Base-by-base conservation (phyloP, 2,888 invertebrate species). In the Scaeva pyrastri region DNA sequence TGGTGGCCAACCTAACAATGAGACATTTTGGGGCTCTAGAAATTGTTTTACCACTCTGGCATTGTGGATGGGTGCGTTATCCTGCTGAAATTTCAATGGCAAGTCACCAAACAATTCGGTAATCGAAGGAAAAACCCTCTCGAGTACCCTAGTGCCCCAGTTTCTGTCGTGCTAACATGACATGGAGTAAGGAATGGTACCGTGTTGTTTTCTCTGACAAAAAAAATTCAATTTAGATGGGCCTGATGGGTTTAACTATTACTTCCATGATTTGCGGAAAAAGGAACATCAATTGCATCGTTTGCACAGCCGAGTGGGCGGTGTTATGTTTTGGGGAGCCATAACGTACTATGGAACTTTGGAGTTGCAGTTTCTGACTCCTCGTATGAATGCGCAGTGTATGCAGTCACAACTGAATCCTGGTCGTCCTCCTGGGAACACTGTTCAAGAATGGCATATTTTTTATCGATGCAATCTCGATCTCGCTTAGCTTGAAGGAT, bases 51-150 rank as follows among this genome's bases (percentile, higher is more conserved):
- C 31, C 31, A 31, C 31, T 31, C 31, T 31, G 31, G 31, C 31
- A 31, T 31, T 31, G 31, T 31, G 31, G 31, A 31, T 31, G 31
- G 31, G 31, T 31, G 31, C 79, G 56, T 79, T 10, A 60, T 41
- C 41, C 41, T 41, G 41, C 41, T 39, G 41, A 3, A 31, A 31
- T 31, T 31, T 31, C 31, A 3, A 31, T 31, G 31, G 31, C 3
- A 31, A 31, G 31, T 31, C 31, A 31, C 31, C 31, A 16, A n/a
- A n/a, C n/a, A n/a, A n/a, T n/a, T n/a, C n/a, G n/a, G n/a, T n/a
- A n/a, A n/a, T n/a, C n/a, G n/a, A 50, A 43, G 26, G 48, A 43
- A 43, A 55, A 73, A 60, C 31, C 66, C 64, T 70, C 62, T 48
- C 66, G 41, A n/a, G n/a, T n/a, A n/a, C n/a, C n/a, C n/a, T 21